Conservation (phyloP, 2,888 invertebrate species). For the Aporophyla nigra region DNA sequence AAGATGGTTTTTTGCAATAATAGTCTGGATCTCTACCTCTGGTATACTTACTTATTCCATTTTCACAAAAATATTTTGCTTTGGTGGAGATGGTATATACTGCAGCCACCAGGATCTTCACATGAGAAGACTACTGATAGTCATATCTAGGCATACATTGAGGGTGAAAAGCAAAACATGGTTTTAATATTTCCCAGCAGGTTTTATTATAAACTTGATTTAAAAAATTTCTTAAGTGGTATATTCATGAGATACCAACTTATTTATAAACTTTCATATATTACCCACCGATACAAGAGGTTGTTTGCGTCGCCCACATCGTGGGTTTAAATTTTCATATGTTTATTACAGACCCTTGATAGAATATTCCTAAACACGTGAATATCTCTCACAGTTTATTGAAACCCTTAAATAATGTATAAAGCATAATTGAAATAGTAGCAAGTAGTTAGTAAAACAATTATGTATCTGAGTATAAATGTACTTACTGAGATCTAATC, state of each 20-base stretch:
- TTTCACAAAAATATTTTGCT: not conserved
- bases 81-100: not conserved
- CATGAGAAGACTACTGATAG: not conserved
- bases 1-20: not conserved
- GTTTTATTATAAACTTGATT: not conserved
- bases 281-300: not conserved
- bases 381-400: conserved; percentile 14
- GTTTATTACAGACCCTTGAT: conserved; percentile 9
- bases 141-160: not conserved
- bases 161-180: not conserved
- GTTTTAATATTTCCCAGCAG: not conserved
- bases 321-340: conserved; percentile 3
- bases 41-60: not conserved
- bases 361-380: conserved; percentile 14
- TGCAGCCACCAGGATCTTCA: not conserved
- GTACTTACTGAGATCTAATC: not conserved
- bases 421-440: conserved; percentile 15
- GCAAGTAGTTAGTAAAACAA: not conserved
- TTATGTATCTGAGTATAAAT: conserved; percentile 1
- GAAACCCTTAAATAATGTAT: conserved; percentile 32
- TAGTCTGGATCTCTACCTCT: not conserved
- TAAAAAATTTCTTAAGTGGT: not conserved
- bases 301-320: conserved; percentile 1
- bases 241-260: not conserved
- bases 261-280: not conserved